Evolutionary conservation across 2,888 invertebrate species (phyloP), one percentile per base, ranked within the genome.

Genomic region (Agriopis aurantiaria): DNA sequence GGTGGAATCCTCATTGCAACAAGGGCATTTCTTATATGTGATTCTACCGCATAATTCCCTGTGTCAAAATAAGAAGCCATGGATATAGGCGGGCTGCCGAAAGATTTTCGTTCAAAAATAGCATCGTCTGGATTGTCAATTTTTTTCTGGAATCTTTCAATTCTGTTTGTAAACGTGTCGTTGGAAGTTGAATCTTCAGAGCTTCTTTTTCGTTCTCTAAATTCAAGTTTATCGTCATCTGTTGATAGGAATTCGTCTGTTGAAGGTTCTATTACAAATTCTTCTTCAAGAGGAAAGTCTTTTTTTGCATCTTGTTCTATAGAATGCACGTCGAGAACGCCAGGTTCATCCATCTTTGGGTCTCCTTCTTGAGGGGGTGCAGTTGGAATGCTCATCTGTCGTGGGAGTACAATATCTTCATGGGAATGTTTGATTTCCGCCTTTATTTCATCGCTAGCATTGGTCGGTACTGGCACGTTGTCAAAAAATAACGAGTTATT

Each of bases 1-100:
- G 92, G 92, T 0, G 93, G 93, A 51, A 91, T 83, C 3, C 85
- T 79, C 49, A 67, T 49, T 10, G 8, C 14, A 6, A 33, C 12
- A 0, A 89, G 69, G 0, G 88, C 88, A 51, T 93, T 93, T 63
- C 80, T 86, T 53, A 88, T 92, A 75, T 93, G 90, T 46, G 88
- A 87, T 60, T 93, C 94, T 11, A 84, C 93, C 0, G 94, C 93
- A 74, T 90, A 93, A 68, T 94, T 93, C 1, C 94, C 93, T 0
- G 93, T 94, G 65, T 94, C 93, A 46, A 93, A 93, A 75, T 93
- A 94, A 0, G 94, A 94, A 7, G 91, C 88, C 77, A 93, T 89
- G 8, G 86, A 84, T 17, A 89, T 80, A 0, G 87, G 84, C 17
- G 89, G 88, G 65, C 84, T 88, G 3, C 77, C 78, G 41, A 12